These are phyloP conservation scores for Stenodera caucasica DNA, from an alignment of 2,888 invertebrate species.

Conservation along the genomic window DNA sequence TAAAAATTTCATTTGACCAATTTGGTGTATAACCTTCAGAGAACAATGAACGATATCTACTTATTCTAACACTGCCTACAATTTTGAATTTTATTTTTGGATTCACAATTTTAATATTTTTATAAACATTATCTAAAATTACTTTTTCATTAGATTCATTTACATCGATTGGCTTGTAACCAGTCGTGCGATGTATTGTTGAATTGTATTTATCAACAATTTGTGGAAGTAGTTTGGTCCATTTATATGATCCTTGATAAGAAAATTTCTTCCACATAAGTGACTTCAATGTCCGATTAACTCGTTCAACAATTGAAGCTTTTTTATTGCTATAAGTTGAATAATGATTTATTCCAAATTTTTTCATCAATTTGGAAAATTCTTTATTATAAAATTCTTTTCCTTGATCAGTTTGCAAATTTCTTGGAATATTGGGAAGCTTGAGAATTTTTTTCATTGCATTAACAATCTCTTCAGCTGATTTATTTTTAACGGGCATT, in stretches of 20 bases:
- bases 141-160: constrained; percentile 15
- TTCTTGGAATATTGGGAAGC: constrained; percentile 19
- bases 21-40: constrained; percentile 46
- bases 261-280: constrained; percentile 33
- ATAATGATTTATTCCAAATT: constrained; percentile 24
- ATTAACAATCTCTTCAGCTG: constrained; percentile 33
- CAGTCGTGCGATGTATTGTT: constrained; percentile 15
- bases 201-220: constrained; percentile 21
- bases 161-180: constrained; percentile 12
- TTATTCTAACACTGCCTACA: constrained; percentile 43
- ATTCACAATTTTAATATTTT: constrained; percentile 21
- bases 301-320: constrained; percentile 16
- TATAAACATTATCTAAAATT: constrained; percentile 17
- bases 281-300: constrained; percentile 28
- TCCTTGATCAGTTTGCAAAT: constrained; percentile 25
- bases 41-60: constrained; percentile 42
- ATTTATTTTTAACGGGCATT: constrained; percentile 41
- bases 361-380: constrained; percentile 16
- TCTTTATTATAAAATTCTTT: constrained; percentile 26
- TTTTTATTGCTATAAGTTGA: constrained; percentile 11
- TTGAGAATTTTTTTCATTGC: constrained; percentile 12
- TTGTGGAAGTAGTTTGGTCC: constrained; percentile 17
- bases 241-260: constrained; percentile 35
- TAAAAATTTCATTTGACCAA: constrained; percentile 45
- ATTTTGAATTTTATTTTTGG: constrained; percentile 29